Percentiles rank a stretch among this genome's conserved stretches.
Evolutionary conservation across 2,888 invertebrate genomes (phyloP).

Genomic region (Tipula helvola): DNA sequence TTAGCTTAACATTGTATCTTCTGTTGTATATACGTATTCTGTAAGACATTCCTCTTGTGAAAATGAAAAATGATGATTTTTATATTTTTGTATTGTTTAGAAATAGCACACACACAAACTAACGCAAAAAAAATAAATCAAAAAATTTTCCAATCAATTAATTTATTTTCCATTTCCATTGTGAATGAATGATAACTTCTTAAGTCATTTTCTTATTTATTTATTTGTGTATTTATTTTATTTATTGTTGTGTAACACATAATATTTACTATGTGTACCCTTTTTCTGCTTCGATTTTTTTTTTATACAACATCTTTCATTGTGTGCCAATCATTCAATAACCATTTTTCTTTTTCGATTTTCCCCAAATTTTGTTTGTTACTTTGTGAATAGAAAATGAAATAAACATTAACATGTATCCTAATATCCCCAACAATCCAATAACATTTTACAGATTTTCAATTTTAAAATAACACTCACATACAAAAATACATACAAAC

Average conservation of each 20-base stretch:
- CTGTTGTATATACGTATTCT: not conserved
- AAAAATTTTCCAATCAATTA: not conserved
- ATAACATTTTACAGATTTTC: not conserved
- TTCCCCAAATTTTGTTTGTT: not conserved
- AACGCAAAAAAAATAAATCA: not conserved
- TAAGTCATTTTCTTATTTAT: not conserved
- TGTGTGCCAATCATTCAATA: conserved; percentile 4
- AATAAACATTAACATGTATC: conserved; percentile 4
- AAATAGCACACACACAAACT: not conserved
- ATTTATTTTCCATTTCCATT: not conserved
- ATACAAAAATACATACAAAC: not conserved
- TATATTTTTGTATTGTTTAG: not conserved
- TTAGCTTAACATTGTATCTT: conserved; percentile 4
- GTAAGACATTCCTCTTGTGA: not conserved
- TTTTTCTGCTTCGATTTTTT: not conserved
- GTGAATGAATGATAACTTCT: not conserved
- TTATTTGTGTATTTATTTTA: not conserved
- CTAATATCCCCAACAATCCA: not conserved
- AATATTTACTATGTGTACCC: not conserved
- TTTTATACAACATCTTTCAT: not conserved
- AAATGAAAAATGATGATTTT: not conserved
- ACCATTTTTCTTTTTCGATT: not conserved
- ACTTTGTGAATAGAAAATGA: not conserved
- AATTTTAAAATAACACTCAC: not conserved
- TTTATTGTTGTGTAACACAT: not conserved